Percentiles rank a stretch among this genome's conserved stretches.
Evolutionary conservation across 2,797 vertebrate species (phyloP).

Genomic region (Myripristis murdjan): DNA sequence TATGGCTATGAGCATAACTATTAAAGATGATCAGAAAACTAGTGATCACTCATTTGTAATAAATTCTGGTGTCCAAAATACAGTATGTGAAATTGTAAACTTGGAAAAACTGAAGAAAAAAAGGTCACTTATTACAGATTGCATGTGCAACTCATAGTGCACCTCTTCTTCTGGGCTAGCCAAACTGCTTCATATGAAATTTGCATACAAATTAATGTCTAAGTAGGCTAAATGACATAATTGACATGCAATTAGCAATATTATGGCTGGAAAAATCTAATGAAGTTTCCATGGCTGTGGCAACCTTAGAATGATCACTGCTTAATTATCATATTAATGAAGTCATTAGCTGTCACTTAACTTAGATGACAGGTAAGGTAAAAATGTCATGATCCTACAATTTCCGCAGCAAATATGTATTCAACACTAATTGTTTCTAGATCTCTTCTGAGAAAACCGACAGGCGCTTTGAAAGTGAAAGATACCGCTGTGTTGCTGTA

Average conservation of each 20-base stretch:
- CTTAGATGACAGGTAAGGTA: conserved; percentile 78
- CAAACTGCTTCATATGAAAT: conserved; percentile 46
- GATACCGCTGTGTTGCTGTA: no score
- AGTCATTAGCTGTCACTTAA: conserved; percentile 82
- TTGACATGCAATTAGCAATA: conserved; percentile 83
- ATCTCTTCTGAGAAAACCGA: conserved; percentile 25
- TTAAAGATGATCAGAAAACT: no score
- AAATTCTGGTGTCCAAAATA: no score
- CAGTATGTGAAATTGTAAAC: no score
- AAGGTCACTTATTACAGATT: neutral
- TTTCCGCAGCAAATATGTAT: conserved; percentile 67
- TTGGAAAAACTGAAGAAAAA: neutral
- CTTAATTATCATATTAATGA: conserved; percentile 86
- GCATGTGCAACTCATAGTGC: conserved; percentile 3
- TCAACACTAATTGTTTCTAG: conserved; percentile 65
- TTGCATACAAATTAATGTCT: conserved; percentile 82
- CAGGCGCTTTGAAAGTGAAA: conserved; percentile 14
- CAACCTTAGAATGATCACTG: conserved; percentile 67
- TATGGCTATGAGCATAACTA: no score
- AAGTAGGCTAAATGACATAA: conserved; percentile 77
- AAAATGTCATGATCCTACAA: conserved; percentile 75
- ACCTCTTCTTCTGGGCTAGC: conserved; percentile 35
- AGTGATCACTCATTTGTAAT: no score
- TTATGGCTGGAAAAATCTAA: conserved; percentile 68
- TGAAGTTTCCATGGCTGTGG: conserved; percentile 73